Percentiles rank a stretch among this genome's conserved stretches.
These are phyloP conservation scores for Discoglossus pictus DNA, from an alignment of 2,797 vertebrate species.

Conservation along the genomic window DNA sequence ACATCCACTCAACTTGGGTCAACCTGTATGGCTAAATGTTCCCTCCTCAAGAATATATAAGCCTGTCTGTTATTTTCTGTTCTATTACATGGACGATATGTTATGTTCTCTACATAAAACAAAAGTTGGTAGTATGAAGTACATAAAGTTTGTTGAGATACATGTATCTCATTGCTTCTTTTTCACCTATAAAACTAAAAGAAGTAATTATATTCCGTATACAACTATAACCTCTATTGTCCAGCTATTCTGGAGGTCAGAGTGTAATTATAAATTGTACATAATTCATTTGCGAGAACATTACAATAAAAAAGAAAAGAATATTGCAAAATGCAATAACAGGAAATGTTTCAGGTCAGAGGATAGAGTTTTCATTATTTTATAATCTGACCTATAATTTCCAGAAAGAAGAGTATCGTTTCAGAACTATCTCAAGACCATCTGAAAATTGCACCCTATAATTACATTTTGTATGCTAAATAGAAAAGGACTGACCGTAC, in stretches of 20 bases:
- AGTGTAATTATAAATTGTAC: conserved; percentile 29
- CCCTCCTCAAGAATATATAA: too few relatives aligned
- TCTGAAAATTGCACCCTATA: conserved; percentile 17
- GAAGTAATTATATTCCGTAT: conserved; percentile 9
- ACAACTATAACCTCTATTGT: conserved; percentile 19
- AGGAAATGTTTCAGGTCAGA: background rate
- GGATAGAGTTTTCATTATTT: background rate
- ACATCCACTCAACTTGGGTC: too few relatives aligned
- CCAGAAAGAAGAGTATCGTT: conserved; percentile 5
- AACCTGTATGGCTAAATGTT: too few relatives aligned
- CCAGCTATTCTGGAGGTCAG: background rate
- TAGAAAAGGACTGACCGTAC: background rate
- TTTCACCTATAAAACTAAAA: background rate
- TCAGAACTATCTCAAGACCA: conserved; percentile 33
- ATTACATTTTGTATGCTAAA: conserved; percentile 31
- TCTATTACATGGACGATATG: too few relatives aligned
- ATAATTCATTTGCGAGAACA: conserved; percentile 5
- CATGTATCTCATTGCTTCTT: background rate
- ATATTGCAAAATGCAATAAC: conserved; percentile 11
- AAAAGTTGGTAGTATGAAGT: too few relatives aligned
- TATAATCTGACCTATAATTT: conserved; percentile 40
- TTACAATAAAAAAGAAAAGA: conserved; percentile 9
- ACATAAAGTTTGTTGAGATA: background rate
- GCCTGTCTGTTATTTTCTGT: too few relatives aligned
- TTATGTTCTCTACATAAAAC: too few relatives aligned